Evolutionary conservation across 2,113 vertebrate genomes (phyloP).

Genomic region (Tetrax tetrax): DNA sequence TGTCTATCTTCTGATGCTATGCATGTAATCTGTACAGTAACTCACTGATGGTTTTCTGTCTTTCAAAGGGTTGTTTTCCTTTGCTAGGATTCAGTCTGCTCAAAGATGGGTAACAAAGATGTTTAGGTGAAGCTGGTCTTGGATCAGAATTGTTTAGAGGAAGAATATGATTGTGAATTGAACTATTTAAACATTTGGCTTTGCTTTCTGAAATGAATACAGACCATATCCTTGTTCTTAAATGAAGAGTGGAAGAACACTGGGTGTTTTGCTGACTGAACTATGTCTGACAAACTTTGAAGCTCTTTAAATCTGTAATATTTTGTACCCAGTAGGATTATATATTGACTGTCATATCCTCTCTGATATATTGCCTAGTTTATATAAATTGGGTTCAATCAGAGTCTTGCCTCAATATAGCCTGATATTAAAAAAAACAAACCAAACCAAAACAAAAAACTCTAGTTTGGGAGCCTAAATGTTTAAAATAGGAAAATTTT

Average conservation of each 20-base stretch:
- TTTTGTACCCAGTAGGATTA: not conserved
- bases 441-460: no score
- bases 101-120: not conserved
- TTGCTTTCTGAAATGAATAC: not conserved
- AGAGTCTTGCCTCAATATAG: not conserved
- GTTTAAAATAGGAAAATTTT: not conserved
- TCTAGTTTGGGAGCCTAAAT: not conserved
- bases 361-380: not conserved
- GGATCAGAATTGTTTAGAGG: not conserved
- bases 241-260: not conserved
- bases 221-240: not conserved
- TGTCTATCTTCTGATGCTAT: not conserved
- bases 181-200: not conserved
- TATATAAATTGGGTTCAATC: not conserved
- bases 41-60: constrained; percentile 6
- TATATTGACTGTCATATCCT: not conserved
- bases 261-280: not conserved
- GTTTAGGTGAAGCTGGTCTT: not conserved
- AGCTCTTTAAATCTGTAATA: not conserved
- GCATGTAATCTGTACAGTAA: constrained; percentile 30
- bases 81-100: not conserved
- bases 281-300: not conserved
- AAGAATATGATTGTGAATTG: not conserved
- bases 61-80: constrained; percentile 6
- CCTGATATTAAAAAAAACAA: not conserved